Evolutionary conservation across 2,797 vertebrate genomes (phyloP).

Genomic region (Silurus lanzhouensis): DNA sequence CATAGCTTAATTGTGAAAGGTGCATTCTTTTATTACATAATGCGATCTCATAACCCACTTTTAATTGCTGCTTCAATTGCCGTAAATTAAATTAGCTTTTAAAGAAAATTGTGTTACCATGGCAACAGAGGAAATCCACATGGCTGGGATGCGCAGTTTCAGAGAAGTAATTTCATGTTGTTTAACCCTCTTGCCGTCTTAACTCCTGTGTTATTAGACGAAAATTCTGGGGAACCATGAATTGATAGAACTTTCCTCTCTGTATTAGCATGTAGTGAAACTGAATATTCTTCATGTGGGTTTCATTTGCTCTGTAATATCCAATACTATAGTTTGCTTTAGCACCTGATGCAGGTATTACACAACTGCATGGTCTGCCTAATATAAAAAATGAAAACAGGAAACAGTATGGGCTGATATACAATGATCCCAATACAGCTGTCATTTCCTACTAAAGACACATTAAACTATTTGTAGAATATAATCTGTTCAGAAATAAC

Average conservation of each 20-base stretch:
- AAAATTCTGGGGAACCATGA: not conserved
- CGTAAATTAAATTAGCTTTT: conserved; percentile 31
- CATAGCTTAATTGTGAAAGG: conserved; percentile 10
- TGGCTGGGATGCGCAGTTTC: conserved; percentile 8
- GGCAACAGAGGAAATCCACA: conserved; percentile 37
- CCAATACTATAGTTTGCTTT: not conserved
- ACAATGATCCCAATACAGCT: not conserved
- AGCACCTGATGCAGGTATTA: not conserved
- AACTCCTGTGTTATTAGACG: not conserved
- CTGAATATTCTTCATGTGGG: not conserved
- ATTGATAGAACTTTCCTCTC: not conserved
- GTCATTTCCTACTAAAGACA: not conserved
- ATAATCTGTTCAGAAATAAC: not conserved
- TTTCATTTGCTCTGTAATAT: not conserved
- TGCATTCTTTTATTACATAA: conserved; percentile 17
- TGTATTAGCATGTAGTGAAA: not conserved
- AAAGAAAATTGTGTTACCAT: conserved; percentile 30
- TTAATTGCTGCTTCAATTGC: conserved; percentile 41
- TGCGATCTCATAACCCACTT: conserved; percentile 19
- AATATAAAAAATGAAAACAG: not conserved
- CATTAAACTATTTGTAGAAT: not conserved
- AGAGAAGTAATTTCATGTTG: conserved; percentile 1
- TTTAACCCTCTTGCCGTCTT: not conserved
- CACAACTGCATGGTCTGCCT: not conserved
- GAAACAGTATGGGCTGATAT: not conserved